Evolutionary conservation across 35 echinoderm and acorn worm species (phyloP).

Genomic region (Hemicentrotus pulcherrimus): DNA sequence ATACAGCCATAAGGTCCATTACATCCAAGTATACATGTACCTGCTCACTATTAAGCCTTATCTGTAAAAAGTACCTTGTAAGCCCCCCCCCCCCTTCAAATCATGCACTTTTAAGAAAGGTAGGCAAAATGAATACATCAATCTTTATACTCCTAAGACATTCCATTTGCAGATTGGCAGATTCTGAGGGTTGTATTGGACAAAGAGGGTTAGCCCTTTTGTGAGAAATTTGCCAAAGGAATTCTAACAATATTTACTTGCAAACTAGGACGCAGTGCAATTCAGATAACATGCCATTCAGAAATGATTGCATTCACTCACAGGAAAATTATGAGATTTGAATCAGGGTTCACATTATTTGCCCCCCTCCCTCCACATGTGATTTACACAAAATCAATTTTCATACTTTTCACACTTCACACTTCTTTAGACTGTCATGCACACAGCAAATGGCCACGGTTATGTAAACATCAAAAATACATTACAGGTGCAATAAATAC

Average conservation of each 20-base stretch:
- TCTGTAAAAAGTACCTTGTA: too few species aligned
- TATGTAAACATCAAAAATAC: neutral
- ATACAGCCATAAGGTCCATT: too few species aligned
- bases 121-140: neutral
- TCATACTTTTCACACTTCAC: too few species aligned
- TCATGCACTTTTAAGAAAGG: too few species aligned
- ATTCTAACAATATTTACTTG: neutral
- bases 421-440: too few species aligned
- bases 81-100: too few species aligned
- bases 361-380: neutral
- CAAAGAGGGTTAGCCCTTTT: neutral
- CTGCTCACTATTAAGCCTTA: too few species aligned
- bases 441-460: too few species aligned
- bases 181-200: neutral
- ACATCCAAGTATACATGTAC: too few species aligned
- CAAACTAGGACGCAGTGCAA: neutral
- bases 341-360: neutral
- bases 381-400: neutral
- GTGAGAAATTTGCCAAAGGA: neutral
- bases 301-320: neutral
- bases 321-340: neutral
- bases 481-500: neutral
- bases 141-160: neutral
- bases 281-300: neutral
- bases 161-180: neutral